These are phyloP conservation scores for Rosalia funebris DNA, from an alignment of 2,888 invertebrate genomes.

Conservation along the genomic window DNA sequence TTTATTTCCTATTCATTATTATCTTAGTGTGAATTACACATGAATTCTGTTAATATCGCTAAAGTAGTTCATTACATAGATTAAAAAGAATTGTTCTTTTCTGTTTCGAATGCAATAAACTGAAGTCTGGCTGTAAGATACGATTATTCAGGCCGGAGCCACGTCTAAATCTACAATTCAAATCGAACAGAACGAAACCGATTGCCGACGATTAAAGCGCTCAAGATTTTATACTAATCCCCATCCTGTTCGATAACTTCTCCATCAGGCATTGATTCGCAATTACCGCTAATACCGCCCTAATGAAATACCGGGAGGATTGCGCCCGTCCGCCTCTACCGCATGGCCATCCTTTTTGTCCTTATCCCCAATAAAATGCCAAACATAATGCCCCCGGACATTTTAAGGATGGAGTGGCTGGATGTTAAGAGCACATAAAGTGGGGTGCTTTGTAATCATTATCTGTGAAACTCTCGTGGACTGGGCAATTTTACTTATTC, in stretches of 20 bases:
- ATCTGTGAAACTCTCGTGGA: slow-evolving; percentile 51
- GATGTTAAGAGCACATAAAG: slow-evolving; percentile 57
- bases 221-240: slow-evolving; percentile 12
- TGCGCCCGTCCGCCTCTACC: background rate
- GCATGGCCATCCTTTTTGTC: slow-evolving; percentile 11
- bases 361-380: slow-evolving; percentile 22
- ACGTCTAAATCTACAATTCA: slow-evolving; percentile 13
- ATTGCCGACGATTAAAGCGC: slow-evolving; percentile 13
- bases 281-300: slow-evolving; percentile 15
- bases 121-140: too few relatives aligned
- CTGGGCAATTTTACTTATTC: slow-evolving; percentile 51
- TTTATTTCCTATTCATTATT: too few relatives aligned
- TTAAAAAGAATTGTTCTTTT: too few relatives aligned
- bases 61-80: too few relatives aligned
- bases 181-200: background rate
- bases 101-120: too few relatives aligned
- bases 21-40: too few relatives aligned
- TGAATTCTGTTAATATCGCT: too few relatives aligned
- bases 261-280: slow-evolving; percentile 13
- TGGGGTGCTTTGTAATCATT: slow-evolving; percentile 59
- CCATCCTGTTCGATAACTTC: slow-evolving; percentile 10
- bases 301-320: slow-evolving; percentile 11
- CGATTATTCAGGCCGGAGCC: too few relatives aligned
- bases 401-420: slow-evolving; percentile 52
- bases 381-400: slow-evolving; percentile 55